Conservation (phyloP, 2,888 invertebrate species). For the Conops quadrifasciatus region DNA sequence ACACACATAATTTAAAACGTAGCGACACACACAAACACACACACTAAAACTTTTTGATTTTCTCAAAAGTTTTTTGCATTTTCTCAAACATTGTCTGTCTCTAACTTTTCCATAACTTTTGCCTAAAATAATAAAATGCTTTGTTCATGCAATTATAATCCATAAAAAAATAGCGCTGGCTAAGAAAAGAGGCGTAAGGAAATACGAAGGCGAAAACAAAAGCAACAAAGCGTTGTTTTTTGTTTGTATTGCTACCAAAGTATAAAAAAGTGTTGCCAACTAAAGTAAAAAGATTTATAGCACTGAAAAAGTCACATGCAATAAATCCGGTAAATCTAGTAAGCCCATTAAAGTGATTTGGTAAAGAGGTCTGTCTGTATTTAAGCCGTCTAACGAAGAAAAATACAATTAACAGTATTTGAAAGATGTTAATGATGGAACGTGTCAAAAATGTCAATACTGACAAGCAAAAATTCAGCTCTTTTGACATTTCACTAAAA, state of each 20-base stretch:
- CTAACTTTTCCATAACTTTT: not conserved
- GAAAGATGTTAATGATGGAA: too few species aligned
- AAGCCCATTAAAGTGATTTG: not conserved
- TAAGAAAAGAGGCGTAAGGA: not conserved
- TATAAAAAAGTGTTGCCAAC: constrained; percentile 43
- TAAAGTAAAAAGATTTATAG: not conserved
- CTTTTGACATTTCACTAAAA: too few species aligned
- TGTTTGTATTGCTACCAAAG: constrained; percentile 37
- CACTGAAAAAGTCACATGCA: not conserved
- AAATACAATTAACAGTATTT: not conserved
- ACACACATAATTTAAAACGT: constrained; percentile 35
- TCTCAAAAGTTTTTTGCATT: constrained; percentile 1
- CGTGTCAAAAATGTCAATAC: too few species aligned
- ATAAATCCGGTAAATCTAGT: not conserved
- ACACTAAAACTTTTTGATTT: constrained; percentile 7
- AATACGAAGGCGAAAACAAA: constrained; percentile 22
- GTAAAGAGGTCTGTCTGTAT: constrained; percentile 3
- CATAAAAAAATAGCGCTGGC: not conserved
- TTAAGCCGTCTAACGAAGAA: not conserved
- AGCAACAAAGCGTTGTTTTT: constrained; percentile 32
- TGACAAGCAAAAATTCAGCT: too few species aligned
- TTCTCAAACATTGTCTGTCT: not conserved
- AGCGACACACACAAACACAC: constrained; percentile 34
- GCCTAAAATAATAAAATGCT: not conserved
- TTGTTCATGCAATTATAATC: not conserved